Evolutionary conservation across 2,113 vertebrate species (phyloP), one percentile per base, ranked within the genome.

Genomic region (Larimichthys crocea): DNA sequence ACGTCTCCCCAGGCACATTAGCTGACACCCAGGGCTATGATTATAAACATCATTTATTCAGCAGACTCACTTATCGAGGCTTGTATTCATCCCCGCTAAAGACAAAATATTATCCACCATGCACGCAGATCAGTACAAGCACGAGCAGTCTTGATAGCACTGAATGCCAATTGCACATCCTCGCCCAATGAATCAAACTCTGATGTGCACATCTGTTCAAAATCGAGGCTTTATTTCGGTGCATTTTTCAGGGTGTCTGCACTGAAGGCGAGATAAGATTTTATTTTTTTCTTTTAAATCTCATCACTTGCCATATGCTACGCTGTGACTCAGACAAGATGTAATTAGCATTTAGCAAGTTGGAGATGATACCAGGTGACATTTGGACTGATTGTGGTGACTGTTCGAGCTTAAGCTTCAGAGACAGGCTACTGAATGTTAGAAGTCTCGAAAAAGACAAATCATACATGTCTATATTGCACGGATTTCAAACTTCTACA

Each of bases 31-130:
- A 50, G 61, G 77, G 80, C 89, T 85, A 79, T 85, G 90, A 94
- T 94, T 93, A 93, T 88, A 91, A 90, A 88, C 88, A 89, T 92
- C 44, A 90, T 92, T 92, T 91, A 92, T 94, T 91, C 81, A 88
- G 29, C 76, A 80, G 63, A 68, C 82, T 89, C 77, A 61, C 82
- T 90, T 84, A 85, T 89, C 80, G 57, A 26, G 44, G 44, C 69
- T 75, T 75, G 74, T 67, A 78, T 87, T 84, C 79, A 82, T 74
- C 77, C n/a, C 22, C 29, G 8, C 71, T 80, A 72, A 85, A 87
- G 86, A 89, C 72, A 86, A 79, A 86, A 84, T 84, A 80, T 86
- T 66, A 83, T 83, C 75, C 74, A 8, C 19, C 1, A 2, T 31
- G 52, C 84, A 65, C 56, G 15, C 55, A 57, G 80, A 87, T 88